phyloP scores from a whole-genome alignment of 2,888 invertebrate genomes.

The Acrobasis suavella region DNA sequence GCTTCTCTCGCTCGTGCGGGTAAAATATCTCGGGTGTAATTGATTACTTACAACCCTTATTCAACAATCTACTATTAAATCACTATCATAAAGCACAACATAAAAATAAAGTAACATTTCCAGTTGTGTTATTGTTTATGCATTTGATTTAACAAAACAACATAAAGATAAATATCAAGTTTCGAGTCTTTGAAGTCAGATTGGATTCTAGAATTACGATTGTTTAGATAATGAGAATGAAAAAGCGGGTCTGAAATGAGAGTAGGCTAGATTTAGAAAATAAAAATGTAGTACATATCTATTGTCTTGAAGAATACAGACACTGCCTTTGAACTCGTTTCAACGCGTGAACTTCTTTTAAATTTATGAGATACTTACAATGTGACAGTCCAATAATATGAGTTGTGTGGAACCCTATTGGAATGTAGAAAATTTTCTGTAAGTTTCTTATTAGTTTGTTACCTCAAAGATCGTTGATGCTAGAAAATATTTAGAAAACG shows the following conservation, averaged over 20 bases:
- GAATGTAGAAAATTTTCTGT: conserved; percentile 5
- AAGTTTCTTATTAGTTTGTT: neutral
- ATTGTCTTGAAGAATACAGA: conserved; percentile 1
- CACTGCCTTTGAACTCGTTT: conserved; percentile 14
- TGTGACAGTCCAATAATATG: conserved; percentile 15
- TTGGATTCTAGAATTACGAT: conserved; percentile 8
- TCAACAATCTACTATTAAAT: too few relatives aligned
- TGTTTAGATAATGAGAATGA: conserved; percentile 7
- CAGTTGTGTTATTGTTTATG: too few relatives aligned
- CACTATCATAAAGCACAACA: too few relatives aligned
- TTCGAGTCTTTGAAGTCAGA: neutral
- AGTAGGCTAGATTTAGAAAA: neutral
- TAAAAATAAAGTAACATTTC: too few relatives aligned
- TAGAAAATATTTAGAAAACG: too few relatives aligned
- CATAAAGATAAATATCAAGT: neutral
- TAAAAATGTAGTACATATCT: conserved; percentile 6
- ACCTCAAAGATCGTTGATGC: too few relatives aligned
- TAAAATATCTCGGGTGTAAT: too few relatives aligned
- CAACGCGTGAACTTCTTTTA: conserved; percentile 1
- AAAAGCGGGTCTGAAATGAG: neutral
- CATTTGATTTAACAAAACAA: neutral
- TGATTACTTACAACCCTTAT: too few relatives aligned
- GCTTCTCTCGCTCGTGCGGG: too few relatives aligned
- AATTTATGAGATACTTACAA: conserved; percentile 20
- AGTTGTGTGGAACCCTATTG: conserved; percentile 7